phyloP scores from a whole-genome alignment of 2,797 vertebrate species.

The Crenichthys baileyi region DNA sequence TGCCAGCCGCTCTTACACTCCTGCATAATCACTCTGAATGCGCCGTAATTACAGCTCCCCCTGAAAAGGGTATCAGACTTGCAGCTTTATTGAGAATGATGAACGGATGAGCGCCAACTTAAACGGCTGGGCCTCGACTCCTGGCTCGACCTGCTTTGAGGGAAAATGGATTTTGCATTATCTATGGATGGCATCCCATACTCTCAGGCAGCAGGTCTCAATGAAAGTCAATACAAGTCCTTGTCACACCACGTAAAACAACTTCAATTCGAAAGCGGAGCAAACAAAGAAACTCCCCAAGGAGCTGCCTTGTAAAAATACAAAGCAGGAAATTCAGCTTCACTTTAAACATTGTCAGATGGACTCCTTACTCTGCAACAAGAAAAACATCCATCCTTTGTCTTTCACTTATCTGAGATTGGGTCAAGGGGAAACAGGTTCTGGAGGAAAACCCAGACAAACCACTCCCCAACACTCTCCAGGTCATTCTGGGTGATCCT shows the following conservation, averaged over 20 bases:
- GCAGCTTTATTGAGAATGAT: slow-evolving; percentile 55
- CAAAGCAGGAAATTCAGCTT: slow-evolving; percentile 20
- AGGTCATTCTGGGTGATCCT: not conserved
- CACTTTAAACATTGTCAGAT: slow-evolving; percentile 12
- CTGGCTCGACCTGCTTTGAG: not conserved
- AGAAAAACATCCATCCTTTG: not conserved
- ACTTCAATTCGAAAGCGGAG: slow-evolving; percentile 41
- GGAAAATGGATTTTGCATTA: slow-evolving; percentile 46
- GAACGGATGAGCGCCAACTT: slow-evolving; percentile 42
- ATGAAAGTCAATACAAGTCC: slow-evolving; percentile 36
- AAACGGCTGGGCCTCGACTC: slow-evolving; percentile 31
- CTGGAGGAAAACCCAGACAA: not conserved
- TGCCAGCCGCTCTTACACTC: slow-evolving; percentile 48
- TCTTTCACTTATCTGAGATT: not conserved
- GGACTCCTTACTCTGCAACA: slow-evolving; percentile 5
- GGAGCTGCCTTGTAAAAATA: slow-evolving; percentile 15
- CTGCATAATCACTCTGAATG: slow-evolving; percentile 63
- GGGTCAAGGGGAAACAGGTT: not conserved
- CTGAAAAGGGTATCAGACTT: slow-evolving; percentile 46
- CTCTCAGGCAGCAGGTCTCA: slow-evolving; percentile 38
- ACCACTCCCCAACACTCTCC: not conserved
- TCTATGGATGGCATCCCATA: slow-evolving; percentile 34
- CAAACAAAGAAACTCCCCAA: slow-evolving; percentile 49
- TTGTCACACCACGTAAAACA: slow-evolving; percentile 51
- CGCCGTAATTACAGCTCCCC: slow-evolving; percentile 63